Percentiles rank a stretch among this genome's conserved stretches.
Conservation (phyloP, 2,797 vertebrate genomes). For the Falco peregrinus region DNA sequence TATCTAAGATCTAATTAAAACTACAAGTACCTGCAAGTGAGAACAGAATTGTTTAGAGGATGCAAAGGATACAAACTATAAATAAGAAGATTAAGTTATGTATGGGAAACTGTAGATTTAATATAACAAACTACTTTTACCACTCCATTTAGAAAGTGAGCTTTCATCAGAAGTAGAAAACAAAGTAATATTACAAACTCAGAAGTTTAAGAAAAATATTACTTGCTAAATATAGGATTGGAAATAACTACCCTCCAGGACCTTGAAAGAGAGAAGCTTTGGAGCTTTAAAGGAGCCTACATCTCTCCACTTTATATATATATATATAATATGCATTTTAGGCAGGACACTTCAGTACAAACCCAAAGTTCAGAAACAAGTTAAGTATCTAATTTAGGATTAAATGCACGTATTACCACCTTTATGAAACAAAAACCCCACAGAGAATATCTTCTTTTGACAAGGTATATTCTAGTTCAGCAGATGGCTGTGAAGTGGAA, state of each 20-base stretch:
- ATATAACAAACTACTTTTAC: not conserved
- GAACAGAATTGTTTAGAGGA: not conserved
- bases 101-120: not conserved
- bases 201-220: not conserved
- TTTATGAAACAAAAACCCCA: not conserved
- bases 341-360: not conserved
- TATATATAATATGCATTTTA: not conserved
- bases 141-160: not conserved
- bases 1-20: not conserved
- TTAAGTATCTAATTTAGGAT: not conserved
- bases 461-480: not conserved
- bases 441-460: not conserved
- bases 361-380: not conserved
- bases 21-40: not conserved
- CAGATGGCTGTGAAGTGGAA: not conserved
- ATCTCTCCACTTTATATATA: not conserved
- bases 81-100: not conserved
- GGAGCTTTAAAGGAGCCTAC: not conserved
- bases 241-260: not conserved
- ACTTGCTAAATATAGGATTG: not conserved
- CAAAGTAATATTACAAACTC: not conserved
- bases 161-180: slow-evolving; percentile 15
- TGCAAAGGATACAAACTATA: not conserved
- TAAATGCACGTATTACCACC: not conserved
- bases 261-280: not conserved